These are phyloP conservation scores for Verasper variegatus DNA, from an alignment of 2,113 vertebrate genomes.

Conservation along the genomic window DNA sequence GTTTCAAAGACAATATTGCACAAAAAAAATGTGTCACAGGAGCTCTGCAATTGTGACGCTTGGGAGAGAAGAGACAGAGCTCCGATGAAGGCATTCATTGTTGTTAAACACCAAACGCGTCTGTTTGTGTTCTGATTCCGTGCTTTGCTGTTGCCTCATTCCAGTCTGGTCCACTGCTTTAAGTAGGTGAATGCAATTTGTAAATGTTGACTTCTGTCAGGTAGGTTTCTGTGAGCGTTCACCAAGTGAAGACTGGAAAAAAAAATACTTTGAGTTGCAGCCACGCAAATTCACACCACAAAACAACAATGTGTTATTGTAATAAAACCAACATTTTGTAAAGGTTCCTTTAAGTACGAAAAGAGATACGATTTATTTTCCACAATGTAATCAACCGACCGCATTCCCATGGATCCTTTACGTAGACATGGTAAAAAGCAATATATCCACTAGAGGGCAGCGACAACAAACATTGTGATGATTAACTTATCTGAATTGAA, in stretches of 20 bases:
- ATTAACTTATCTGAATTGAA: too few species aligned
- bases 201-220: conserved; percentile 67
- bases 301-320: neutral
- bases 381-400: neutral
- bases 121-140: conserved; percentile 60
- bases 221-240: conserved; percentile 35
- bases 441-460: neutral
- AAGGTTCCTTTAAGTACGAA: neutral
- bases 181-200: conserved; percentile 65
- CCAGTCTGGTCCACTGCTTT: conserved; percentile 52
- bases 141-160: conserved; percentile 51
- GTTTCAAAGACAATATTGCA: conserved; percentile 70
- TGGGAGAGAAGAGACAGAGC: conserved; percentile 49
- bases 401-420: neutral
- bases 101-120: conserved; percentile 62
- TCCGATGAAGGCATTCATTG: conserved; percentile 55
- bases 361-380: neutral
- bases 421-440: too few species aligned
- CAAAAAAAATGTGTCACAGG: conserved; percentile 43
- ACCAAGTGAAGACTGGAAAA: conserved; percentile 1
- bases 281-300: conserved; percentile 4
- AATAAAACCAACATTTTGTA: conserved; percentile 6
- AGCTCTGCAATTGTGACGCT: conserved; percentile 62
- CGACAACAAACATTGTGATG: too few species aligned
- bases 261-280: conserved; percentile 22